Evolutionary conservation across 2,113 vertebrate species (phyloP).

Genomic region (Albula goreensis): DNA sequence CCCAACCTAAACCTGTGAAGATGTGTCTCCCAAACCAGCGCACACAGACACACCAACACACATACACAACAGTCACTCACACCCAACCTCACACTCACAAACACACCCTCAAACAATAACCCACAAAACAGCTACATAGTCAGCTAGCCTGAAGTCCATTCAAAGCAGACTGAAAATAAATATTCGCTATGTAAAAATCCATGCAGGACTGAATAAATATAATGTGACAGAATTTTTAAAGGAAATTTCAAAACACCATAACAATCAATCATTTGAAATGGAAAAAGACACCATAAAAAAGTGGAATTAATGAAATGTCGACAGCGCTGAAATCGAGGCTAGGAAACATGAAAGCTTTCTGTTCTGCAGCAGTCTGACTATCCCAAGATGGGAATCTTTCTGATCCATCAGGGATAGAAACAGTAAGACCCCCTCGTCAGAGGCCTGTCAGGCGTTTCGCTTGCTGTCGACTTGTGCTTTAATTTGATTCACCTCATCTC

Average conservation of each 20-base stretch:
- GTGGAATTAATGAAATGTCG: background rate
- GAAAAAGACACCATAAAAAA: background rate
- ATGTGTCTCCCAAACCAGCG: too few relatives aligned
- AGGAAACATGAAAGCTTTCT: background rate
- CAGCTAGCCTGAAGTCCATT: background rate
- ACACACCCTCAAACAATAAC: background rate
- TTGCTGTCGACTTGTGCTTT: background rate
- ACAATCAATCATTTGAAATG: background rate
- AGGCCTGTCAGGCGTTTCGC: background rate
- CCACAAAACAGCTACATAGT: background rate
- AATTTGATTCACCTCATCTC: background rate
- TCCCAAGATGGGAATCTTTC: background rate
- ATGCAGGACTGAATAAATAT: background rate
- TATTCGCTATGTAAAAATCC: background rate
- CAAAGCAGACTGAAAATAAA: background rate
- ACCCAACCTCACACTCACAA: background rate
- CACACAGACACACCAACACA: too few relatives aligned
- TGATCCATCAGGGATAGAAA: background rate
- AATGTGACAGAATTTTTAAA: background rate
- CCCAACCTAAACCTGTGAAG: too few relatives aligned
- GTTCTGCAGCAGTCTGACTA: background rate
- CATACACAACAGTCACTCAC: background rate
- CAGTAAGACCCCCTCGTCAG: background rate
- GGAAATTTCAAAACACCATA: background rate
- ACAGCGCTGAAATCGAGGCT: background rate